A percentile compares a stretch with the other conserved stretches of the same genome.
Evolutionary conservation across 2,888 invertebrate genomes (phyloP).

Genomic region (Zele albiditarsus): DNA sequence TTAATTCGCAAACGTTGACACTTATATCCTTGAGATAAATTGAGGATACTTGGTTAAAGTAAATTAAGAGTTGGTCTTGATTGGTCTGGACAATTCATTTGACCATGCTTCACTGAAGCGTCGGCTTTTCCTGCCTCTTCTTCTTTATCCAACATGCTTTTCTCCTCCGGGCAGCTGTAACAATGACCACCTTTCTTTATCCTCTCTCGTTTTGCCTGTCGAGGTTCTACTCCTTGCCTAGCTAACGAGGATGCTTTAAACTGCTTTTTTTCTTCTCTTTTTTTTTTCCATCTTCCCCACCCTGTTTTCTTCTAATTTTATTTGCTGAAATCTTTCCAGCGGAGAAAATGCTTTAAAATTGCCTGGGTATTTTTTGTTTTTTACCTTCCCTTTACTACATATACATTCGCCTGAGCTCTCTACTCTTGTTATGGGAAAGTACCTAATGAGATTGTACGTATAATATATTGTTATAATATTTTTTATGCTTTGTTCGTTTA

Average conservation of each 20-base stretch:
- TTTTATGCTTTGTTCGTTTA: background rate
- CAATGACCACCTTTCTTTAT: conserved; percentile 21
- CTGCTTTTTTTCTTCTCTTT: background rate
- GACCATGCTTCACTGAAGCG: background rate
- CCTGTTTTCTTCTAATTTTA: background rate
- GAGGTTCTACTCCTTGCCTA: conserved; percentile 25
- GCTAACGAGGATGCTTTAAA: conserved; percentile 5
- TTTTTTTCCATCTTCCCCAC: background rate
- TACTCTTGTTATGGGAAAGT: background rate
- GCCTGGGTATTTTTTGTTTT: background rate
- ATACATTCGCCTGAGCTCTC: background rate
- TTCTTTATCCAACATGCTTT: conserved; percentile 7
- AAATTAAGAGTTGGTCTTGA: background rate
- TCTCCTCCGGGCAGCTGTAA: conserved; percentile 31
- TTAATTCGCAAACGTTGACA: background rate
- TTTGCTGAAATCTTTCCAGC: background rate
- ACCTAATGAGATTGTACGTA: conserved; percentile 7
- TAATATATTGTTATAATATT: conserved; percentile 6
- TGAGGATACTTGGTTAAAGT: background rate
- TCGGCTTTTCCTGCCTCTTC: background rate
- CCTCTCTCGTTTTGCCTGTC: background rate
- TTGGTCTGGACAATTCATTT: conserved; percentile 9
- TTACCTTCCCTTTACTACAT: background rate
- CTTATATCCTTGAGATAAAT: background rate
- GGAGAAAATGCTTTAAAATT: conserved; percentile 1